Evolutionary conservation across 2,888 invertebrate species (phyloP).

Genomic region (Conistra vaccinii): DNA sequence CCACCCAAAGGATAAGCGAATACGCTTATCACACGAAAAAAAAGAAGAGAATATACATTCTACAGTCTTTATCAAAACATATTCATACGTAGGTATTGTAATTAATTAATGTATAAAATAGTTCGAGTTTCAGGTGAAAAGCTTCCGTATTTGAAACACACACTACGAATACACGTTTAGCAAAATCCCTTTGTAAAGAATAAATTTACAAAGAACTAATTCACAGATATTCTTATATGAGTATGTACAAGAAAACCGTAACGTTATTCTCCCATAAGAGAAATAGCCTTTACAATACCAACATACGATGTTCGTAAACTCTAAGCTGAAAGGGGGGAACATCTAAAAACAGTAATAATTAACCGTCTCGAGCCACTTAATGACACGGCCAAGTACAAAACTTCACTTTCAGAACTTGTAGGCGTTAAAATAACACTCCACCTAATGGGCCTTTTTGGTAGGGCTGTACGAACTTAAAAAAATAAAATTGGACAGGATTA

Average conservation of each 20-base stretch:
- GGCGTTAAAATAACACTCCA: slow-evolving; percentile 69
- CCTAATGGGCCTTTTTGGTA: slow-evolving; percentile 64
- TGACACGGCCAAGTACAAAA: slow-evolving; percentile 69
- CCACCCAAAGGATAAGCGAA: too few relatives aligned
- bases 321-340: slow-evolving; percentile 56
- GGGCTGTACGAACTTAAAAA: slow-evolving; percentile 44
- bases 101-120: background rate
- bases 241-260: slow-evolving; percentile 8
- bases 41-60: background rate
- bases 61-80: background rate
- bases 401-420: slow-evolving; percentile 70
- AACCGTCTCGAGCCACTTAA: slow-evolving; percentile 67
- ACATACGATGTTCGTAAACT: slow-evolving; percentile 50
- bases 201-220: background rate
- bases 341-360: slow-evolving; percentile 69
- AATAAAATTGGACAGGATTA: slow-evolving; percentile 10
- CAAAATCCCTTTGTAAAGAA: background rate
- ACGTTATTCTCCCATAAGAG: slow-evolving; percentile 9
- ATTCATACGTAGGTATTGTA: too few relatives aligned
- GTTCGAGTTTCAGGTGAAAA: background rate
- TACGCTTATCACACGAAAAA: too few relatives aligned
- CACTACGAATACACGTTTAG: background rate
- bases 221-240: background rate
- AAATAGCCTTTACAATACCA: slow-evolving; percentile 31
- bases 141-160: background rate